Evolutionary conservation across 2,888 invertebrate genomes (phyloP).

Genomic region (Julus scanicus): DNA sequence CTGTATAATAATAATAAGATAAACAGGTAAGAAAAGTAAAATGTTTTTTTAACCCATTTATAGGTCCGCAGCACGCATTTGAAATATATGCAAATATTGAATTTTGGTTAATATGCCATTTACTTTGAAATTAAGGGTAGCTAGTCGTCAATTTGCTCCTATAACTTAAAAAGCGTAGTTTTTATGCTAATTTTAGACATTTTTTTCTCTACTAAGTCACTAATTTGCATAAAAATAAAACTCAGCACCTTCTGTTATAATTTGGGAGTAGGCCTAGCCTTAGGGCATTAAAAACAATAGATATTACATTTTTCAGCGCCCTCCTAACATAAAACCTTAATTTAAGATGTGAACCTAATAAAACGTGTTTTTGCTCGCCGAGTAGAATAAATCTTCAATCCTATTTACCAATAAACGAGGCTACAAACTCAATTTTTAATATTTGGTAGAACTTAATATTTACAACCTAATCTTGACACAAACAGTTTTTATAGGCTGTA

Average conservation of each 20-base stretch:
- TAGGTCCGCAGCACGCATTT: not conserved
- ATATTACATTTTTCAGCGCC: not conserved
- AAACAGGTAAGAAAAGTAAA: too few species aligned
- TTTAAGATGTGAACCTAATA: not conserved
- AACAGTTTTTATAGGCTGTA: too few species aligned
- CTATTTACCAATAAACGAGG: not conserved
- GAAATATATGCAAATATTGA: not conserved
- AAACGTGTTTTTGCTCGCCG: not conserved
- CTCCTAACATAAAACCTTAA: constrained; percentile 1
- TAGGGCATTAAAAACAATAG: not conserved
- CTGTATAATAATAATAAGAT: too few species aligned
- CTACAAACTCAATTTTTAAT: not conserved
- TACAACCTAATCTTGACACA: not conserved
- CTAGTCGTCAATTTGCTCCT: not conserved
- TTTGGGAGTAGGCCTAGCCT: constrained; percentile 34
- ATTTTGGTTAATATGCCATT: not conserved
- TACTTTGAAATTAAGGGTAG: not conserved
- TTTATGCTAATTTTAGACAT: not conserved
- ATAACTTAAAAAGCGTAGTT: not conserved
- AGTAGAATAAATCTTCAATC: not conserved
- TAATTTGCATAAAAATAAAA: not conserved
- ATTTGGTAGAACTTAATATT: not conserved
- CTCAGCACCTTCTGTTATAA: not conserved
- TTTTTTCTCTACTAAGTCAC: not conserved
- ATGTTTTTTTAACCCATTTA: not conserved